These are phyloP conservation scores for Athalia rosae DNA, from an alignment of 2,888 invertebrate genomes.

Conservation along the genomic window DNA sequence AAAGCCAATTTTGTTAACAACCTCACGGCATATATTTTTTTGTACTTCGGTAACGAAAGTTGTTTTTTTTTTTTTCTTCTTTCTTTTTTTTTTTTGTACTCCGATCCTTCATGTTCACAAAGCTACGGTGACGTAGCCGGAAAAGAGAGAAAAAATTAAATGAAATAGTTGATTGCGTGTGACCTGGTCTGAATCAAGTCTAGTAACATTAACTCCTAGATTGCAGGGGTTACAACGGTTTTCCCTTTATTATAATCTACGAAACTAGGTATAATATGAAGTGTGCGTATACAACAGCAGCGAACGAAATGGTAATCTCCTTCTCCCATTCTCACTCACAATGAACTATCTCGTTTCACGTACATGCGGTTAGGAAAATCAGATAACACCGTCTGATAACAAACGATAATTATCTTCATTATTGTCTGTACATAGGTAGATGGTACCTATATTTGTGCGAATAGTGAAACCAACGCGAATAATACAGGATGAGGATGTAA, in stretches of 20 bases:
- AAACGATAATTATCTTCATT: constrained; percentile 3
- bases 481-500: neutral
- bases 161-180: neutral
- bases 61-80: neutral
- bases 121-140: neutral
- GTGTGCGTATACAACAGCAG: neutral
- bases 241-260: neutral
- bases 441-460: neutral
- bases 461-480: no score
- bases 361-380: constrained; percentile 23
- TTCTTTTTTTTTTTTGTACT: no score
- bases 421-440: neutral
- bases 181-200: constrained; percentile 2
- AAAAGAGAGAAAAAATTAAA: neutral
- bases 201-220: constrained; percentile 10
- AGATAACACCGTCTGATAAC: neutral
- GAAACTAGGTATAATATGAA: neutral
- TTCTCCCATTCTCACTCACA: neutral
- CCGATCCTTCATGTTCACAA: neutral
- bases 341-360: neutral
- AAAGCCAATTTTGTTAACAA: constrained; percentile 31
- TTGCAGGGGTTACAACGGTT: neutral
- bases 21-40: constrained; percentile 1
- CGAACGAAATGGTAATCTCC: neutral
- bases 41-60: neutral